Conservation (phyloP, 35 echinoderm and acorn worm genomes). For the Apostichopus japonicus region DNA sequence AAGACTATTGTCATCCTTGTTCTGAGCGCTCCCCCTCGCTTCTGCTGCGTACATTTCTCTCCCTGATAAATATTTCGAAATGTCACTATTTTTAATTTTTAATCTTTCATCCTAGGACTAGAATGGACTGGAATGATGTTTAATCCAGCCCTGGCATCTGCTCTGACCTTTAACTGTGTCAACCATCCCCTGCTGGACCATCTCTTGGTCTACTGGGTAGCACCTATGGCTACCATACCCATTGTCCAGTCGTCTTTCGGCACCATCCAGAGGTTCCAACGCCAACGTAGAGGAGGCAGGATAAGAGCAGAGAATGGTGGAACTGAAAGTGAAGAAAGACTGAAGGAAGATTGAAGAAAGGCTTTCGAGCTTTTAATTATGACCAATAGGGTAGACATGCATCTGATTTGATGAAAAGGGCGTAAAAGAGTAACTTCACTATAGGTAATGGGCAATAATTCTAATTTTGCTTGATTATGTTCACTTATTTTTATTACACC, state of each 20-base stretch:
- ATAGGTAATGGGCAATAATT: no score
- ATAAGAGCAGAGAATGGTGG: neutral
- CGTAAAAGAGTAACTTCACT: no score
- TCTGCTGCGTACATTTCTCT: no score
- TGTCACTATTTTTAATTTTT: neutral
- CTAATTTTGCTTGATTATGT: no score
- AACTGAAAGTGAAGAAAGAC: neutral
- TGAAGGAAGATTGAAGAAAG: neutral
- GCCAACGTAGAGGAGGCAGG: neutral
- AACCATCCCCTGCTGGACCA: conserved; percentile 89
- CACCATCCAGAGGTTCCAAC: conserved; percentile 16
- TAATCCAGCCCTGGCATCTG: conserved; percentile 89
- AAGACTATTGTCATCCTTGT: no score
- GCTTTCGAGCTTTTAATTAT: no score
- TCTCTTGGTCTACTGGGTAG: conserved; percentile 90
- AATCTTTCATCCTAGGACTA: conserved; percentile 47
- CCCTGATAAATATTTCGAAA: no score
- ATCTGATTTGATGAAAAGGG: no score
- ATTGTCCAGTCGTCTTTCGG: conserved; percentile 53
- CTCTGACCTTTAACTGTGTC: conserved; percentile 88
- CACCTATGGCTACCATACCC: conserved; percentile 80
- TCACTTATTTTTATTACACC: no score
- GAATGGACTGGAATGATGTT: conserved; percentile 99
- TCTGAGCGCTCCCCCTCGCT: no score
- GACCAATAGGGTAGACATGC: no score